Evolutionary conservation across 2,113 vertebrate genomes (phyloP), one percentile per base, ranked within the genome.

Genomic region (Vulpes ferrilata): DNA sequence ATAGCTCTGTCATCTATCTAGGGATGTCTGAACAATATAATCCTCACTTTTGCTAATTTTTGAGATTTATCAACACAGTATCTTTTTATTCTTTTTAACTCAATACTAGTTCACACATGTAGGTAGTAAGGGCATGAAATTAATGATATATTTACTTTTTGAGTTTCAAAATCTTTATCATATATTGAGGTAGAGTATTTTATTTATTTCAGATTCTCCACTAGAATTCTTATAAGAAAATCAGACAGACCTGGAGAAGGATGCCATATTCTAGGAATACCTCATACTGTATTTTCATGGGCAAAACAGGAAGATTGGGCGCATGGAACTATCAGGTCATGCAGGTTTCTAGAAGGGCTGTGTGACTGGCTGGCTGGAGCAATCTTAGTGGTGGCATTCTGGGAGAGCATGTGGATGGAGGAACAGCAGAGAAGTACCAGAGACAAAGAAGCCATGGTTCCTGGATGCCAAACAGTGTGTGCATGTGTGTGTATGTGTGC

Each of bases 21-120:
- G 19, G 4, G 79, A 67, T 83, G 5, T 57, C 12, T 90, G n/a
- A 67, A n/a, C 23, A 96, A 51, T 84, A 53, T 35, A 57, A 89
- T 65, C n/a, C 23, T 92, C 92, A 74, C 23, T 60, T 90, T 60
- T 93, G 22, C 27, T 65, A 80, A 15, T 73, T 79, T 86, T 87
- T 90, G 38, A 96, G 59, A 48, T 64, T 94, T 51, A 83, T 90
- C 38, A 87, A 59, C 90, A 90, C 60, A 90, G 55, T 57, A 22
- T 5, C 35, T 2, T 92, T 96, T 94, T 96, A 93, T 38, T 82
- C 23, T 57, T 69, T 74, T 55, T 2, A 90, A 76, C 6, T 12
- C 32, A 93, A 73, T 15, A 60, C 38, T 78, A 67, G 60, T 62
- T 87, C 67, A 62, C 69, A n/a, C 22, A n/a, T 79, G 5, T 80